phyloP scores from a whole-genome alignment of 2,888 invertebrate genomes.

The Herminia tarsipennalis region DNA sequence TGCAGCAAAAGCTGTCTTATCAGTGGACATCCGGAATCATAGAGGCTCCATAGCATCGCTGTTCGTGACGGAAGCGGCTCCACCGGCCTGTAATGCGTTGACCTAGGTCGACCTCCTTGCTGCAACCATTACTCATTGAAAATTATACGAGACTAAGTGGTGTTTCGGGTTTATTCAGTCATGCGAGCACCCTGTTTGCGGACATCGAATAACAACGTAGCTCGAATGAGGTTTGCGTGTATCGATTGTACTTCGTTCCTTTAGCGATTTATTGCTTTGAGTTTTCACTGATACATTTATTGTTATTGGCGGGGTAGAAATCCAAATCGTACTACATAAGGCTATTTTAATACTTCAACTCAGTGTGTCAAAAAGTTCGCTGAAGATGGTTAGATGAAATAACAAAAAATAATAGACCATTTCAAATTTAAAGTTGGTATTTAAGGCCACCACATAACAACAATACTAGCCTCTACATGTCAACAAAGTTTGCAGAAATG shows the following conservation, averaged over 20 bases:
- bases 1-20: constrained; percentile 29
- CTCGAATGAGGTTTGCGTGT: constrained; percentile 49
- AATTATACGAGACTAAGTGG: constrained; percentile 82
- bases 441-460: no score
- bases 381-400: no score
- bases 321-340: no score
- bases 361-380: no score
- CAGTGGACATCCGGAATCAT: constrained; percentile 42
- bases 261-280: constrained; percentile 56
- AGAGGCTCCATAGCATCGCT: constrained; percentile 47
- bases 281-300: constrained; percentile 57
- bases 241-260: constrained; percentile 53
- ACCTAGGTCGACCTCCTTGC: constrained; percentile 72
- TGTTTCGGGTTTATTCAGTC: constrained; percentile 76
- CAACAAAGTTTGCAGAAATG: no score
- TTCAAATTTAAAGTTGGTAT: no score
- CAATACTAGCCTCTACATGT: no score
- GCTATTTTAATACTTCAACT: no score
- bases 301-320: constrained; percentile 29
- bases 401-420: no score
- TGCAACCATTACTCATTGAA: constrained; percentile 79
- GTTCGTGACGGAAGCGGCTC: constrained; percentile 60
- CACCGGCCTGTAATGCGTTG: constrained; percentile 71
- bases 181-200: constrained; percentile 53
- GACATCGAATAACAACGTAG: constrained; percentile 48